Evolutionary conservation across 2,113 vertebrate species (phyloP).

Genomic region (Actinemys pallida): DNA sequence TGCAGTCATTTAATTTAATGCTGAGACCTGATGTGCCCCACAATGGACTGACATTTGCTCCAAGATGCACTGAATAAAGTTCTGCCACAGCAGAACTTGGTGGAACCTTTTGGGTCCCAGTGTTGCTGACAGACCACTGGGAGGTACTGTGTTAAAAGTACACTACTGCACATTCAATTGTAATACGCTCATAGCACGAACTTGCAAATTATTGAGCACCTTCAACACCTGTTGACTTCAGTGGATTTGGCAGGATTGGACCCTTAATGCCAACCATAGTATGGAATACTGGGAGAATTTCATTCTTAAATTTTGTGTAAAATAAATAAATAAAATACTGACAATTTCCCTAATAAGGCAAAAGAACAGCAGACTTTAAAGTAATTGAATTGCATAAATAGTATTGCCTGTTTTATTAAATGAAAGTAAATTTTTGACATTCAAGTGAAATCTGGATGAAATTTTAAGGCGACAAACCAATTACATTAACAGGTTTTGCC

Average conservation of each 20-base stretch:
- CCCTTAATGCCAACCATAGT: neutral
- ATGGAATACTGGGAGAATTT: neutral
- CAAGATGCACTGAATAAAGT: neutral
- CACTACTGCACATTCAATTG: rapidly evolving
- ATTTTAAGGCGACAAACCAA: neutral
- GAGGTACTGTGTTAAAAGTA: neutral
- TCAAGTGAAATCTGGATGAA: neutral
- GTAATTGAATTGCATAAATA: no score
- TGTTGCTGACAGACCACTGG: rapidly evolving
- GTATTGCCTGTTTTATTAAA: neutral
- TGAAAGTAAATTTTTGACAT: neutral
- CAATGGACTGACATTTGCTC: neutral
- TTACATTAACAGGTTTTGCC: neutral
- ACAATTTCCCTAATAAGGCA: neutral
- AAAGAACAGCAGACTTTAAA: neutral
- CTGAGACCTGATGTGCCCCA: rapidly evolving
- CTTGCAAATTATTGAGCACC: rapidly evolving
- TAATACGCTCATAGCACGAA: rapidly evolving
- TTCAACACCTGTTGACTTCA: neutral
- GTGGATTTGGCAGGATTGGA: neutral
- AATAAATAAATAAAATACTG: neutral
- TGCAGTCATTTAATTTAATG: rapidly evolving
- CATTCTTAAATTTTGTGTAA: neutral
- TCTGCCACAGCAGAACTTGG: neutral
- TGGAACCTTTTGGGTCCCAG: rapidly evolving